These are phyloP conservation scores for Canis aureus DNA, from an alignment of 2,113 vertebrate species.

Conservation along the genomic window DNA sequence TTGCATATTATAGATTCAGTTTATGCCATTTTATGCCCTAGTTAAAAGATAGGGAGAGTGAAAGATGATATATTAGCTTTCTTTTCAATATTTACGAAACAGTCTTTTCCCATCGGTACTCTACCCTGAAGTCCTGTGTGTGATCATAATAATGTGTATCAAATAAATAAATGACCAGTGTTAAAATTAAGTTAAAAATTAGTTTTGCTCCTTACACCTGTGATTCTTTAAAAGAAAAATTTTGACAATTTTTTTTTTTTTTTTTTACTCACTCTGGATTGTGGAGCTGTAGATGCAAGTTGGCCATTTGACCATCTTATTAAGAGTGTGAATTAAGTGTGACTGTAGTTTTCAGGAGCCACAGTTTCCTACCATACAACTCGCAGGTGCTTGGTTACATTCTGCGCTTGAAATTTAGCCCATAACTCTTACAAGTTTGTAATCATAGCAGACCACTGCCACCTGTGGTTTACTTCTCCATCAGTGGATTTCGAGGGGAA, in stretches of 20 bases:
- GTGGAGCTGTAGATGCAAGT: conserved; percentile 73
- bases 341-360: conserved; percentile 72
- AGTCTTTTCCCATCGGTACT: conserved; percentile 74
- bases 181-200: conserved; percentile 83
- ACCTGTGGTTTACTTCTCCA: conserved; percentile 86
- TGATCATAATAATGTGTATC: conserved; percentile 77
- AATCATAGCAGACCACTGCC: conserved; percentile 82
- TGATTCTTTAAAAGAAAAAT: conserved; percentile 80
- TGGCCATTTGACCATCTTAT: conserved; percentile 81
- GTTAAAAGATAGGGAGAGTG: conserved; percentile 86
- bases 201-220: conserved; percentile 69
- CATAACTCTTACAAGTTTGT: conserved; percentile 75
- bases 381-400: conserved; percentile 76
- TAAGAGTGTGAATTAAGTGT: conserved; percentile 79
- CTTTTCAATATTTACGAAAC: conserved; percentile 83
- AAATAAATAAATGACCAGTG: conserved; percentile 79
- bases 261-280: conserved; percentile 50
- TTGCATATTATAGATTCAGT: conserved; percentile 91
- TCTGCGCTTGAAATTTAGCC: conserved; percentile 79
- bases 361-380: conserved; percentile 71
- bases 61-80: conserved; percentile 81
- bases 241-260: conserved; percentile 54
- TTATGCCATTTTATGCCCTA: conserved; percentile 88
- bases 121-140: conserved; percentile 73
- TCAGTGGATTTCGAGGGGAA: conserved; percentile 62